Percentiles rank a stretch among this genome's conserved stretches.
These are phyloP conservation scores for Papilio elwesi DNA, from an alignment of 2,888 invertebrate species.

Conservation along the genomic window DNA sequence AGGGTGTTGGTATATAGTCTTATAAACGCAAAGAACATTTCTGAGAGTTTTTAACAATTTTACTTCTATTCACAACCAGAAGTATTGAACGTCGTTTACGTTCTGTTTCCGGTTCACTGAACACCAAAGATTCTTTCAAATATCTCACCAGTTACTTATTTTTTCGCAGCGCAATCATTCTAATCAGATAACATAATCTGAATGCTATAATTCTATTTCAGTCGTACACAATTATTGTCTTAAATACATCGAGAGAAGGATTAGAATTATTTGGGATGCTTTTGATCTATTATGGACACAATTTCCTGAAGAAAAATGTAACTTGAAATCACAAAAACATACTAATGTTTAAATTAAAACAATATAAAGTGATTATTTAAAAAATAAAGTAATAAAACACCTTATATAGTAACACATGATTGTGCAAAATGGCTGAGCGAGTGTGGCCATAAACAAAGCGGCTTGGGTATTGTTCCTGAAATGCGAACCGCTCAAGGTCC, in stretches of 20 bases:
- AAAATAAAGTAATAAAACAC: background rate
- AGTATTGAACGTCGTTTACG: background rate
- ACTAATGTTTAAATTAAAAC: background rate
- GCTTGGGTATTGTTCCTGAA: constrained; percentile 12
- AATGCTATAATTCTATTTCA: background rate
- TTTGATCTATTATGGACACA: too few relatives aligned
- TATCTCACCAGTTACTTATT: background rate
- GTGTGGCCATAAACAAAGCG: constrained; percentile 31
- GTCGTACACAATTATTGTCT: background rate
- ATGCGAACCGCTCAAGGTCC: constrained; percentile 20
- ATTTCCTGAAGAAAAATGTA: too few relatives aligned
- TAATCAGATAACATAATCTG: constrained; percentile 23
- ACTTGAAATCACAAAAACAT: too few relatives aligned
- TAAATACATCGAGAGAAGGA: background rate
- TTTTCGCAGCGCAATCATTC: background rate
- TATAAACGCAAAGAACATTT: background rate
- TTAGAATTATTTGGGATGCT: background rate
- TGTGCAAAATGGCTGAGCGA: background rate
- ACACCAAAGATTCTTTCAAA: too few relatives aligned
- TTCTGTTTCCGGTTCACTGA: too few relatives aligned
- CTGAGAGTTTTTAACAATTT: background rate
- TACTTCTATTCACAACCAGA: background rate
- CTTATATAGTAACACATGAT: background rate
- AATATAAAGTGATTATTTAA: background rate
- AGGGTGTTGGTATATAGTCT: too few relatives aligned